Evolutionary conservation across 2,113 vertebrate genomes (phyloP), one percentile per base, ranked within the genome.

Genomic region (Ahaetulla prasina): DNA sequence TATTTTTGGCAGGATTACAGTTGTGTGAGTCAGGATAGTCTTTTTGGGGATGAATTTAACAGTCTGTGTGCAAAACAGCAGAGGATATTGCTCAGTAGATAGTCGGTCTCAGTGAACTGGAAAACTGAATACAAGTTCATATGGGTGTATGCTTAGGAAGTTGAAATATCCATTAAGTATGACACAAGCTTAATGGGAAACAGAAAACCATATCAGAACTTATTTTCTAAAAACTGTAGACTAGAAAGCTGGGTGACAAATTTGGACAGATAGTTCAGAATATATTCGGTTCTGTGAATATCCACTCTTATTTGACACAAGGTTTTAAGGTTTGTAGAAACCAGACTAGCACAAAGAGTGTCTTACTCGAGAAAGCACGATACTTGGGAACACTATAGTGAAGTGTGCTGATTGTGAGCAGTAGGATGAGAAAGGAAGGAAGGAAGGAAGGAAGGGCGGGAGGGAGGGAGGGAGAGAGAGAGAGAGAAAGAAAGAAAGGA

Each of bases 131-230:
- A 30, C 85, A 30, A 85, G 74, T 52, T n/a, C 16, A 35, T 45
- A 27, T 30, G 90, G 39, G 35, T 91, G 35, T 91, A 45, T 91
- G 85, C 85, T 85, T 91, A 91, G 85, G 74, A 91, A 91, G 52
- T 18, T 85, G 52, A 85, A 85, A 85, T 91, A 45, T 85, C 35
- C 52, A 60, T 91, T 91, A 91, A 87, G 4, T 20, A 45, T 22
- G 3, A 53, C 80, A 60, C 54, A 86, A 60, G 45, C 27, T 86
- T 18, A 50, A 60, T 43, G 45, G 85, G 12, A 63, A 88, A 63
- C 27, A 47, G 47, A 30, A 68, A 39, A 92, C 30, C 22, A 53
- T 68, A 87, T 39, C 43, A 68, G 45, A 23, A 57, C 68, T 88
- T 68, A 88, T 87, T 88, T 92, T 43, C 47, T 88, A 20, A n/a